These are phyloP conservation scores for Scolopax bukidnonensis DNA, from an alignment of 2,797 vertebrate genomes.

Conservation along the genomic window DNA sequence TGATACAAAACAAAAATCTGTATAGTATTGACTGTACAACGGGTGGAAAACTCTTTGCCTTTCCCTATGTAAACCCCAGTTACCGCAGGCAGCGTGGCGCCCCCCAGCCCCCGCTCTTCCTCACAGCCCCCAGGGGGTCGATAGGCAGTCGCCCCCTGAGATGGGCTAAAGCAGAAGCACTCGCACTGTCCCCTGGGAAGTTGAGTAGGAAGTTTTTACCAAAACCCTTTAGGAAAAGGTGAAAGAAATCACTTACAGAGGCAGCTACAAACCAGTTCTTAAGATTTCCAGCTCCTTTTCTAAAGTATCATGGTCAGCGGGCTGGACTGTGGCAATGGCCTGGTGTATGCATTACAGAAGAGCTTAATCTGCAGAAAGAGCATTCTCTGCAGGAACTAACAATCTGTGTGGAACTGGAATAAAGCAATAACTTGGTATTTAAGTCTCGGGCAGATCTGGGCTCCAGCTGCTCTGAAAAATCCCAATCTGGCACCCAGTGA, in stretches of 20 bases:
- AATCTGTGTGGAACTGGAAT: background rate
- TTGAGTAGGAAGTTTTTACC: background rate
- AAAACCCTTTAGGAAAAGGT: background rate
- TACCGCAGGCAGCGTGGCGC: background rate
- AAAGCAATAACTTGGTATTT: background rate
- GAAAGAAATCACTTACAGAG: background rate
- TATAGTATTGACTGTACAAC: slow-evolving; percentile 77
- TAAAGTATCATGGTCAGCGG: background rate
- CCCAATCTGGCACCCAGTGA: background rate
- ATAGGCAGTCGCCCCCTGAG: no score
- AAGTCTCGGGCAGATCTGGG: background rate
- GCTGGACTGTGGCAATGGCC: background rate
- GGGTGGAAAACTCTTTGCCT: background rate
- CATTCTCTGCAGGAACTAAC: background rate
- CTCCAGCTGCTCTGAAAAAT: background rate
- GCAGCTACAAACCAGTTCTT: background rate
- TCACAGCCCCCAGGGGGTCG: background rate
- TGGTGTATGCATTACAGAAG: background rate
- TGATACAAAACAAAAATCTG: slow-evolving; percentile 46
- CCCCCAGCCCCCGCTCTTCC: background rate
- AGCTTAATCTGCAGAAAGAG: background rate
- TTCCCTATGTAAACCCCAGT: background rate
- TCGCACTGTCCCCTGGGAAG: background rate
- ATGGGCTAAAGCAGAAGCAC: background rate
- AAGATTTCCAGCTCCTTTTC: background rate